Conservation (phyloP, 2,888 invertebrate species). For the Hypomecis punctinalis region DNA sequence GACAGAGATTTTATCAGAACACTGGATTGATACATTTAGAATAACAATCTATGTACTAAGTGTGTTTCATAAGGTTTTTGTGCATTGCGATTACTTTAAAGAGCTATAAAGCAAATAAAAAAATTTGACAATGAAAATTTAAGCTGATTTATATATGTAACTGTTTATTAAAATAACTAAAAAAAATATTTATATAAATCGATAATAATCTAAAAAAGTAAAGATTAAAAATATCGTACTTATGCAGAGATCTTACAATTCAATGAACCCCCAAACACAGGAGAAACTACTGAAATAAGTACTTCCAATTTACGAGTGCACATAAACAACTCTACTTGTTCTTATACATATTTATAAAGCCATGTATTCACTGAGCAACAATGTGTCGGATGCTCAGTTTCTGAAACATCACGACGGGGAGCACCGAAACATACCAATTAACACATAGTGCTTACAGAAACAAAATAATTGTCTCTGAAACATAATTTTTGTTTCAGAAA, state of each 20-base stretch:
- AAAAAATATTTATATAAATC: constrained; percentile 2
- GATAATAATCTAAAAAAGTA: neutral
- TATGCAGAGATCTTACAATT: constrained; percentile 19
- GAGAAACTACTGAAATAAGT: neutral
- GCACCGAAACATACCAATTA: too few species aligned
- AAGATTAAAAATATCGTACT: constrained; percentile 9
- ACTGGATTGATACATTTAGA: too few species aligned
- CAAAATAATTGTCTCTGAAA: too few species aligned
- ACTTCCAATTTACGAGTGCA: neutral
- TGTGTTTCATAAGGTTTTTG: neutral
- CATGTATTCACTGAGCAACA: too few species aligned
- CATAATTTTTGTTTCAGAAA: too few species aligned
- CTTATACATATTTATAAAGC: neutral
- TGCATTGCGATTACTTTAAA: neutral
- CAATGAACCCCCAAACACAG: constrained; percentile 6
- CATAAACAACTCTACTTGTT: neutral
- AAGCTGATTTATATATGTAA: constrained; percentile 6
- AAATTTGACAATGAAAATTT: constrained; percentile 1
- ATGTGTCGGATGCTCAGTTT: too few species aligned
- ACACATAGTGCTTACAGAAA: too few species aligned
- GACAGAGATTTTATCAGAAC: too few species aligned
- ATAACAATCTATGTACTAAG: neutral
- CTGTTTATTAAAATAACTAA: constrained; percentile 10
- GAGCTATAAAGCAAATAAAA: constrained; percentile 9
- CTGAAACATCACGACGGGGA: too few species aligned